Conservation (phyloP, 2,888 invertebrate genomes). For the Sinhomidia bicolor region DNA sequence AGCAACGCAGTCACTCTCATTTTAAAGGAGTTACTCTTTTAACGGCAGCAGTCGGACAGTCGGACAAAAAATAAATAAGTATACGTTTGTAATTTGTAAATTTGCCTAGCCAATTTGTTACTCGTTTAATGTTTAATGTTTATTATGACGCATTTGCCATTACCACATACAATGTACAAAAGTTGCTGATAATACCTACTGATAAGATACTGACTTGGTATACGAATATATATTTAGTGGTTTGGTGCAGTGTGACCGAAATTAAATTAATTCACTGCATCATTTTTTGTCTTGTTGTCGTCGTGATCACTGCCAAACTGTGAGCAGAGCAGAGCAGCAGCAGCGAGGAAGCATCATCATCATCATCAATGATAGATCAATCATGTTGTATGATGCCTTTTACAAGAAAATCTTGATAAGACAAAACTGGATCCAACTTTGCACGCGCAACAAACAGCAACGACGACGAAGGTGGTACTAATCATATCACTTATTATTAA, state of each 20-base stretch:
- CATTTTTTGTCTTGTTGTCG: too few relatives aligned
- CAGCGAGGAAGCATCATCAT: too few relatives aligned
- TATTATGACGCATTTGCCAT: neutral
- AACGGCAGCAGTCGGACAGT: neutral
- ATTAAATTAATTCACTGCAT: too few relatives aligned
- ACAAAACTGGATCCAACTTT: too few relatives aligned
- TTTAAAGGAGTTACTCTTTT: conserved; percentile 27
- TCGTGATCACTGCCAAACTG: neutral
- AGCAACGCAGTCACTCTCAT: conserved; percentile 25
- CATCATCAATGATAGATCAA: too few relatives aligned
- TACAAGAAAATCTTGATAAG: too few relatives aligned
- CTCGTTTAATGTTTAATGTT: neutral
- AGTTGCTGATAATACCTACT: neutral
- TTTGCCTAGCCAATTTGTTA: conserved; percentile 4
- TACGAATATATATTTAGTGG: too few relatives aligned
- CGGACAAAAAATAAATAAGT: neutral
- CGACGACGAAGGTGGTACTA: neutral
- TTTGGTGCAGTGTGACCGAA: too few relatives aligned
- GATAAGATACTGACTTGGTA: too few relatives aligned
- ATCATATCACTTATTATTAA: neutral
- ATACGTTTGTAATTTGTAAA: neutral
- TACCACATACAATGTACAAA: neutral
- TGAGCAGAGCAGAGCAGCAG: too few relatives aligned
- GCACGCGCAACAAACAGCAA: neutral
- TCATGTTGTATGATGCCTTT: too few relatives aligned